Conservation (phyloP, 1,140 invertebrate species). For the Zeugodacus cucurbitae region DNA sequence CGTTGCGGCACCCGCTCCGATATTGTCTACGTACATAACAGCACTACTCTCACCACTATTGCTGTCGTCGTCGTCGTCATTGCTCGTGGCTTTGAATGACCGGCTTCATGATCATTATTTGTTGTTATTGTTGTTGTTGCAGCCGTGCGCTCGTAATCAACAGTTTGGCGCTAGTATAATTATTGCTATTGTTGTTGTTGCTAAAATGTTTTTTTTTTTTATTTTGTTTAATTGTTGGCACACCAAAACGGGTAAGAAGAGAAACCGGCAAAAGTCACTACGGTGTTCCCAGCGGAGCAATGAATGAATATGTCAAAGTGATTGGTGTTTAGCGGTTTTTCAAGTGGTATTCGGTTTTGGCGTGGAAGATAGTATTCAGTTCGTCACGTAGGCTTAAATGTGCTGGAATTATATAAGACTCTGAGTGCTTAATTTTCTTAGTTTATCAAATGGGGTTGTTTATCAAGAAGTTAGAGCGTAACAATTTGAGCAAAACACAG, state of each 20-base stretch:
- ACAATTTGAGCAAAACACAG: no score
- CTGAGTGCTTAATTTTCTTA: no score
- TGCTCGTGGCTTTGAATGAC: background rate
- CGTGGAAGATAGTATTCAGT: no score
- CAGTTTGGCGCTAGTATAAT: background rate
- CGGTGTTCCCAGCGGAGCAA: background rate
- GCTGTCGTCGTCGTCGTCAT: background rate
- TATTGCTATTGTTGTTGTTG: background rate
- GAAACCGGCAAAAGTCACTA: background rate
- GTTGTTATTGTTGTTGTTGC: background rate
- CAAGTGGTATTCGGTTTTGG: background rate
- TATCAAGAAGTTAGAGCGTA: no score
- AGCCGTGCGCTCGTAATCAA: background rate
- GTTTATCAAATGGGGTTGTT: no score
- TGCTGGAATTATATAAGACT: no score
- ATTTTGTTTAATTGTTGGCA: background rate
- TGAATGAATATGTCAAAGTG: background rate
- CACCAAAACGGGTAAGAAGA: conserved; percentile 2
- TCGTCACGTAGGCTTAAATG: no score
- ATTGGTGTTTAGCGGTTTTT: background rate
- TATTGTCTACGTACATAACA: background rate
- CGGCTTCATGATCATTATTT: conserved; percentile 17
- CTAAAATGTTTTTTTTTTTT: background rate
- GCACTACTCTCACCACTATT: background rate
- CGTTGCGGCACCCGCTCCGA: background rate